These are phyloP conservation scores for Tetrax tetrax DNA, from an alignment of 2,113 vertebrate species.

Conservation along the genomic window DNA sequence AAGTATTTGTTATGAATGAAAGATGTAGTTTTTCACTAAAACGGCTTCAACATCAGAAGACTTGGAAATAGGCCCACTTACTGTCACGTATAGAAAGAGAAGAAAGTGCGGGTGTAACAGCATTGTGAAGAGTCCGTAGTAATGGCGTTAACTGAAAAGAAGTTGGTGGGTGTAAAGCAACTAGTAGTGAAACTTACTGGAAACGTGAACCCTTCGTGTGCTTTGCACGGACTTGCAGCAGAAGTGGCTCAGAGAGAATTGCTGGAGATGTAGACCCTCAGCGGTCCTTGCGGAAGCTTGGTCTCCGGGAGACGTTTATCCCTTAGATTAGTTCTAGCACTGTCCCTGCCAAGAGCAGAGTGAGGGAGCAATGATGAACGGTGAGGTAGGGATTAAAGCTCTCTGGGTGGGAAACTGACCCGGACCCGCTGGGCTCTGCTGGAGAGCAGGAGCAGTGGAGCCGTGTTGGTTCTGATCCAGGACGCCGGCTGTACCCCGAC, in stretches of 20 bases:
- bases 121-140: background rate
- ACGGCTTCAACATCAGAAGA: background rate
- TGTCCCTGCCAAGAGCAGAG: background rate
- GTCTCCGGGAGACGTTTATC: background rate
- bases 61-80: background rate
- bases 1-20: background rate
- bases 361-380: background rate
- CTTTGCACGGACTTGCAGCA: background rate
- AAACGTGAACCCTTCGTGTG: background rate
- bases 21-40: background rate
- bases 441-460: background rate
- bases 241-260: background rate
- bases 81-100: background rate
- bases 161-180: accelerated
- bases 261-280: background rate
- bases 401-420: background rate
- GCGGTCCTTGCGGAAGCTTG: background rate
- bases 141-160: background rate
- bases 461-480: background rate
- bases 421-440: background rate
- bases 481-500: background rate
- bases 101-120: too few species aligned
- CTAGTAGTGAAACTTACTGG: background rate
- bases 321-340: background rate
- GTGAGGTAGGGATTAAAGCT: too few species aligned